A percentile compares a stretch with the other conserved stretches of the same genome.
Conservation (phyloP, 2,888 invertebrate genomes). For the Myathropa florea region DNA sequence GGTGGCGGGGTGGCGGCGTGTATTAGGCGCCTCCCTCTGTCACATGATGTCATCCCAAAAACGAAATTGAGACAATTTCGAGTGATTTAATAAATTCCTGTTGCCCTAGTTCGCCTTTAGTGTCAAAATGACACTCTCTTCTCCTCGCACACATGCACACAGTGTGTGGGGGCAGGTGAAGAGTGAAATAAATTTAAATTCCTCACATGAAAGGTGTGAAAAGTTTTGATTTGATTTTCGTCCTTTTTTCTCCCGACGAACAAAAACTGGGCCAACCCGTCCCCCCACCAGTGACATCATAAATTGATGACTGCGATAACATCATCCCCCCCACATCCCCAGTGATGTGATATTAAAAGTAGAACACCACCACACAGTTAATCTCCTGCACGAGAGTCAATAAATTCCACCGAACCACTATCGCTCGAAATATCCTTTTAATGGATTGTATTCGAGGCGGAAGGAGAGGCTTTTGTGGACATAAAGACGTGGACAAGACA, state of each 20-base stretch:
- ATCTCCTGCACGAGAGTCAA: slow-evolving; percentile 52
- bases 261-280: background rate
- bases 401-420: slow-evolving; percentile 29
- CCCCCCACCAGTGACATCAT: slow-evolving; percentile 39
- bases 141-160: background rate
- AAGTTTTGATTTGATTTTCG: slow-evolving; percentile 54
- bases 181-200: slow-evolving; percentile 62
- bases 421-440: slow-evolving; percentile 58
- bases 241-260: background rate
- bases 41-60: slow-evolving; percentile 28
- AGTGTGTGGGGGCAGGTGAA: background rate
- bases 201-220: slow-evolving; percentile 43
- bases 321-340: background rate
- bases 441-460: slow-evolving; percentile 51
- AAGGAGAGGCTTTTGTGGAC: slow-evolving; percentile 5
- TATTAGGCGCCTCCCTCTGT: slow-evolving; percentile 21
- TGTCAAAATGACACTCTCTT: slow-evolving; percentile 52
- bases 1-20: background rate
- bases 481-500: background rate
- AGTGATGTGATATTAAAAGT: slow-evolving; percentile 30
- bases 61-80: slow-evolving; percentile 61
- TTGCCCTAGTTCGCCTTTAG: slow-evolving; percentile 59
- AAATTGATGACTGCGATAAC: slow-evolving; percentile 57
- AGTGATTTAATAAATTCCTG: slow-evolving; percentile 65
- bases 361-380: slow-evolving; percentile 34